Conservation (phyloP, 2,113 vertebrate genomes). For the Chaetodon trifascialis region DNA sequence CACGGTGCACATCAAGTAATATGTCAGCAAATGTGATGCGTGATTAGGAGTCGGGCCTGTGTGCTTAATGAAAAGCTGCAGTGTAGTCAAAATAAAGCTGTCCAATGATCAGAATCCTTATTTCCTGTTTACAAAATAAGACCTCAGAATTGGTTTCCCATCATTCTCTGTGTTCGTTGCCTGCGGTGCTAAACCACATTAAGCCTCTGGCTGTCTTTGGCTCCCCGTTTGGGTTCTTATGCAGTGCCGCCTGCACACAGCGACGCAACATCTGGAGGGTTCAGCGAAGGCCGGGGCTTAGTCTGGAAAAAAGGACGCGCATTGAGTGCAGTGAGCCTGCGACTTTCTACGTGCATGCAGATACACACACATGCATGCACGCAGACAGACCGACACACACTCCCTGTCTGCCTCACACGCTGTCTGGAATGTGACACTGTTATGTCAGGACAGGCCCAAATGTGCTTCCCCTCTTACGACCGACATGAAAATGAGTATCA, state of each 20-base stretch:
- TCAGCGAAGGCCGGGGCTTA: constrained; percentile 31
- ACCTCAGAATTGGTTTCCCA: not conserved
- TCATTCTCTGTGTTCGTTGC: not conserved
- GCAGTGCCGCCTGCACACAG: not conserved
- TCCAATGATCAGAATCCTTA: not conserved
- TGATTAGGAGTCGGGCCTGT: not conserved
- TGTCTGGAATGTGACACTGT: constrained; percentile 52
- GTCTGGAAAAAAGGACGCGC: constrained; percentile 33
- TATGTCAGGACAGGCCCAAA: constrained; percentile 48
- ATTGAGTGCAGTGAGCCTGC: constrained; percentile 36
- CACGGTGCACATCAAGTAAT: constrained; percentile 23
- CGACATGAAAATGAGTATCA: constrained; percentile 7
- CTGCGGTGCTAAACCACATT: constrained; percentile 20
- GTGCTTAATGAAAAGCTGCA: constrained; percentile 9
- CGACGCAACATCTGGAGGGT: constrained; percentile 56
- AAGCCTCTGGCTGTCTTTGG: constrained; percentile 21
- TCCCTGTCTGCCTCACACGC: not conserved
- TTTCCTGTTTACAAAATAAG: not conserved
- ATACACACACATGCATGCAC: not conserved
- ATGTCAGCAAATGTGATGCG: constrained; percentile 1
- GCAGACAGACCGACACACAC: constrained; percentile 4
- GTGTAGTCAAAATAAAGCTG: not conserved
- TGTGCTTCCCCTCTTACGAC: constrained; percentile 8
- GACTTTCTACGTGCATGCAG: constrained; percentile 9
- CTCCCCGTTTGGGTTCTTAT: constrained; percentile 28